These are phyloP conservation scores for Bombycilla garrulus DNA, from an alignment of 2,113 vertebrate genomes.

Conservation along the genomic window DNA sequence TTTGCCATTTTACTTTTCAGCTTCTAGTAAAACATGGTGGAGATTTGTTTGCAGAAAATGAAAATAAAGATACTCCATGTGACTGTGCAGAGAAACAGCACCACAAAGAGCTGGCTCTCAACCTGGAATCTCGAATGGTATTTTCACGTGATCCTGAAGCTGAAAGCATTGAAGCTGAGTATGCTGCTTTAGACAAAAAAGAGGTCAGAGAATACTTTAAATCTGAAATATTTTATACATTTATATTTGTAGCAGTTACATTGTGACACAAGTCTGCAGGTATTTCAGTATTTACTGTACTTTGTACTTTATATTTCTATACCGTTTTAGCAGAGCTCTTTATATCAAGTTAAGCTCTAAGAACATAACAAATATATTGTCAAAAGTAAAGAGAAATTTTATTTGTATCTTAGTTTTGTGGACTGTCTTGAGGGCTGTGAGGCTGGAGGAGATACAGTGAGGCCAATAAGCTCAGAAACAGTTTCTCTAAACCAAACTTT, in stretches of 20 bases:
- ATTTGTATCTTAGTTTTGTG: not conserved
- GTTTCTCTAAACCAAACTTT: not conserved
- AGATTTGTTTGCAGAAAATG: conserved; percentile 96
- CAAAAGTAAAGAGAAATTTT: not conserved
- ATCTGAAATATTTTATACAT: not conserved
- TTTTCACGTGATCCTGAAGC: conserved; percentile 94
- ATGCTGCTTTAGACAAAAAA: conserved; percentile 92
- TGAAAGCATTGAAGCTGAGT: conserved; percentile 94
- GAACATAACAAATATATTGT: not conserved
- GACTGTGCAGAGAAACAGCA: conserved; percentile 98
- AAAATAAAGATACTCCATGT: conserved; percentile 97
- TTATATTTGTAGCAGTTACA: not conserved
- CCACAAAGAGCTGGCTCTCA: conserved; percentile 95
- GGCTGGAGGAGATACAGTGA: not conserved
- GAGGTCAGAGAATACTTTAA: conserved; percentile 79
- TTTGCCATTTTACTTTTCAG: conserved; percentile 64
- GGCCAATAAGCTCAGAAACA: not conserved
- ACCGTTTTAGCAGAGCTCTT: not conserved
- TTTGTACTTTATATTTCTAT: not conserved
- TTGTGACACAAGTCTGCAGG: not conserved
- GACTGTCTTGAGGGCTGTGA: not conserved
- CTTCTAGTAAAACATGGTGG: conserved; percentile 89
- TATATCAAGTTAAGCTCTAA: not conserved
- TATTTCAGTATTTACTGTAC: not conserved
- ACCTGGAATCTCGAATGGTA: conserved; percentile 98